A percentile compares a stretch with the other conserved stretches of the same genome.
These are phyloP conservation scores for Drosophila dives DNA, from an alignment of 2,888 invertebrate genomes.

Conservation along the genomic window DNA sequence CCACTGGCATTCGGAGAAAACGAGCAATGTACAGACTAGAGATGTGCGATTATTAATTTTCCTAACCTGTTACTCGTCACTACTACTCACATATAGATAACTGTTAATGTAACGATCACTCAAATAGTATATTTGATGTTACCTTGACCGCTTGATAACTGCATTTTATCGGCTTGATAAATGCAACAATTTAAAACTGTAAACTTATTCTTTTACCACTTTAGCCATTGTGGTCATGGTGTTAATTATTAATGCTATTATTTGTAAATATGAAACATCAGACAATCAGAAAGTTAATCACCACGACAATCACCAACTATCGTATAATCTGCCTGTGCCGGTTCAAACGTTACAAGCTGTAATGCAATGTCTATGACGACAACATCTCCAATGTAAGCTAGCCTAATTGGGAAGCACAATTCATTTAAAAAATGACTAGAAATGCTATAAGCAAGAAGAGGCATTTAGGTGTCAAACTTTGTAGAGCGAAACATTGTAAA, in stretches of 20 bases:
- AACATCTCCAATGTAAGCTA: neutral
- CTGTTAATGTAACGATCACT: neutral
- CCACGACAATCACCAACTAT: neutral
- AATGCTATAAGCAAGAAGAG: neutral
- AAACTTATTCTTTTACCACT: neutral
- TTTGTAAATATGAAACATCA: neutral
- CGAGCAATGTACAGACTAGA: conserved; percentile 62
- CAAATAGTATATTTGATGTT: neutral
- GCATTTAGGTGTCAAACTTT: too few relatives aligned
- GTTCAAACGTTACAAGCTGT: neutral
- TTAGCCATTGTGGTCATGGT: neutral
- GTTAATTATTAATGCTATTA: neutral
- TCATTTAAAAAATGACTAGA: neutral
- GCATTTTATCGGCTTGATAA: neutral
- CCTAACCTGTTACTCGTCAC: conserved; percentile 21
- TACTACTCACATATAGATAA: neutral
- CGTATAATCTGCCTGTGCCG: neutral
- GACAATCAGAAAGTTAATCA: neutral
- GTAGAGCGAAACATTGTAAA: neutral
- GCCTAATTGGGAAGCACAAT: neutral
- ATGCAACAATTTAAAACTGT: too few relatives aligned
- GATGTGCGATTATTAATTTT: conserved; percentile 29
- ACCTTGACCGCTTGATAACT: neutral
- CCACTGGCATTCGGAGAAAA: conserved; percentile 71
- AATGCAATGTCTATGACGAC: neutral